Conservation (phyloP, 2,888 invertebrate genomes). For the Maniola hyperantus region DNA sequence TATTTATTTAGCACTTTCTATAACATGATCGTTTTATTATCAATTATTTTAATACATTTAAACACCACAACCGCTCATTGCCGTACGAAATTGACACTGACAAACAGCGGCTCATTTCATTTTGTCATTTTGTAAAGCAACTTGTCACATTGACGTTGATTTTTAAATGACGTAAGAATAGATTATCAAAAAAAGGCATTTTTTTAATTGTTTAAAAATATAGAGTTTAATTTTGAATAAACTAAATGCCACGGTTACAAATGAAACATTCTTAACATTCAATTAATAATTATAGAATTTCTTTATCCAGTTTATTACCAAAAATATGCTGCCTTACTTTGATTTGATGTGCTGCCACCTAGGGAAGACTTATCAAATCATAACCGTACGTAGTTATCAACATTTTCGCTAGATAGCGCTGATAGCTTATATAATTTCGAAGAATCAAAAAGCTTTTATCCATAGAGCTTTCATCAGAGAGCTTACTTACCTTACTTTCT, state of each 20-base stretch:
- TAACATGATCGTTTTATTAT: conserved; percentile 40
- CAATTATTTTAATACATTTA: conserved; percentile 31
- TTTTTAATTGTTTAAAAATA: no score
- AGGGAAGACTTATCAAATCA: neutral
- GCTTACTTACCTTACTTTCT: no score
- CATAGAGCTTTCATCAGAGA: no score
- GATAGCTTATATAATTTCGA: neutral
- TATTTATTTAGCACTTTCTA: conserved; percentile 29
- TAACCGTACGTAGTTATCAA: neutral
- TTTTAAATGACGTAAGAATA: neutral
- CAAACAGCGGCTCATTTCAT: conserved; percentile 21
- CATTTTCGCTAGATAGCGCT: conserved; percentile 6
- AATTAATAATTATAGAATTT: no score
- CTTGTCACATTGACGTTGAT: neutral
- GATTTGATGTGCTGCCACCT: neutral
- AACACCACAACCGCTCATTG: conserved; percentile 40
- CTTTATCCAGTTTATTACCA: neutral
- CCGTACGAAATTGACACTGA: conserved; percentile 46
- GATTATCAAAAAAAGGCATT: no score
- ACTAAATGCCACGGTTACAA: no score
- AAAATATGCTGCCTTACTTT: neutral
- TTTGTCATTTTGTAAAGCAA: neutral
- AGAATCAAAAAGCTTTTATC: no score
- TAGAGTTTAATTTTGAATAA: no score
- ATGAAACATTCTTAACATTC: no score